Percentiles rank a stretch among this genome's conserved stretches.
Evolutionary conservation across 2,113 vertebrate species (phyloP).

Genomic region (Psettodes erumei): DNA sequence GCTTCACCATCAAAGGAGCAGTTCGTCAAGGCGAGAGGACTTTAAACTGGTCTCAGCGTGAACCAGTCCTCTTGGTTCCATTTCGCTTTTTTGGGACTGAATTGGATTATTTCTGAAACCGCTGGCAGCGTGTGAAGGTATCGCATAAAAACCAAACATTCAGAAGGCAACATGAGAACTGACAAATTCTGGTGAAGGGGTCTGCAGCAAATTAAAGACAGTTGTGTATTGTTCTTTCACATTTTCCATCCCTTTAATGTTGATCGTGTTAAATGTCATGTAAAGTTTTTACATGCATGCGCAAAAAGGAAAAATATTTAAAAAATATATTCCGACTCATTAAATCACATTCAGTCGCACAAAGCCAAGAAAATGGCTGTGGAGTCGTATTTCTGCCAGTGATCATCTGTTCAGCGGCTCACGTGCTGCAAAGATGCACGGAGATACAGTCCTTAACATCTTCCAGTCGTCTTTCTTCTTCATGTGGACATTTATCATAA

Average conservation of each 20-base stretch:
- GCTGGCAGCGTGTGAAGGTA: background rate
- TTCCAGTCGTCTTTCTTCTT: background rate
- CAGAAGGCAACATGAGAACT: background rate
- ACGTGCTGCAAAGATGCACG: background rate
- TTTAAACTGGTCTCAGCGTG: conserved; percentile 48
- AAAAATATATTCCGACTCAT: conserved; percentile 4
- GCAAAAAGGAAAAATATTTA: conserved; percentile 9
- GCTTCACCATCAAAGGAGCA: conserved; percentile 72
- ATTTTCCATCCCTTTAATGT: conserved; percentile 3
- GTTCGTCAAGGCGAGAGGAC: conserved; percentile 88
- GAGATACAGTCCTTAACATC: background rate
- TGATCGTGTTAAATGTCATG: conserved; percentile 15
- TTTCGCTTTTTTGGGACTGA: background rate
- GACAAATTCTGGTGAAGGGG: background rate
- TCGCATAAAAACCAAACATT: background rate
- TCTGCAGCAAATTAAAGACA: background rate
- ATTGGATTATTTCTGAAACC: conserved; percentile 14
- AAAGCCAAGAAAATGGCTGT: background rate
- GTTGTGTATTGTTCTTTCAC: background rate
- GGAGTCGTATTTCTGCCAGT: conserved; percentile 4
- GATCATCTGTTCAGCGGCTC: background rate
- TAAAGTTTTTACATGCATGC: background rate
- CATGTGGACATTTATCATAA: background rate
- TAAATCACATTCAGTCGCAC: background rate
- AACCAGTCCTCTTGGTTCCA: background rate